Percentiles rank a stretch among this genome's conserved stretches.
Conservation (phyloP, 2,888 invertebrate genomes). For the Mesorhabditis belari region DNA sequence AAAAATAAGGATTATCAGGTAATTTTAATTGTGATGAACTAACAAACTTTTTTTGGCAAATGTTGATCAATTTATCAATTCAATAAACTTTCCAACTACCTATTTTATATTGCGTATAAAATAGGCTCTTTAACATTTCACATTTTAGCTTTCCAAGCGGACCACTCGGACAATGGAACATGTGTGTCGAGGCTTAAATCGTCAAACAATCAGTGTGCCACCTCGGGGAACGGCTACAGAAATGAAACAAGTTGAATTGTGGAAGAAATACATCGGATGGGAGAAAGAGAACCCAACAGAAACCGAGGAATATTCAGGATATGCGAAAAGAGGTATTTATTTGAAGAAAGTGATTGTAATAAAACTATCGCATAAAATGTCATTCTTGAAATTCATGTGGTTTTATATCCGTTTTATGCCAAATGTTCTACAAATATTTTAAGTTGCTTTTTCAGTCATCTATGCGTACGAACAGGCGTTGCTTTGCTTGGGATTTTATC, state of each 20-base stretch:
- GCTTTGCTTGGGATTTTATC: slow-evolving; percentile 89
- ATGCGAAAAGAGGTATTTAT: slow-evolving; percentile 68
- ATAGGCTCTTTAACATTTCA: too few relatives aligned
- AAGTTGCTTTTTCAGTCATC: slow-evolving; percentile 66
- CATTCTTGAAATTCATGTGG: neutral
- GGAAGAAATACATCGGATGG: slow-evolving; percentile 98
- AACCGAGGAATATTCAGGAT: slow-evolving; percentile 86
- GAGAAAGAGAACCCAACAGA: slow-evolving; percentile 91
- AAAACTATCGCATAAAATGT: neutral
- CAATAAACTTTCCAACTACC: too few relatives aligned
- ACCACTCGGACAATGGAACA: slow-evolving; percentile 93
- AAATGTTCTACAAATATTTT: neutral
- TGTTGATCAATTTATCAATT: too few relatives aligned
- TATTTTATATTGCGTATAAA: too few relatives aligned
- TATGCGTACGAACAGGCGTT: slow-evolving; percentile 97
- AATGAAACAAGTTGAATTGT: slow-evolving; percentile 71
- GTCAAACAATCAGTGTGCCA: slow-evolving; percentile 92
- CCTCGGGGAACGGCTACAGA: slow-evolving; percentile 64
- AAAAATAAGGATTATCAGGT: slow-evolving; percentile 77
- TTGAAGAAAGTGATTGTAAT: neutral
- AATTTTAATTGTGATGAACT: neutral
- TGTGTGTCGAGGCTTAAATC: slow-evolving; percentile 84
- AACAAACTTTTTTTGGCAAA: neutral
- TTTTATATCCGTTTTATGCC: neutral
- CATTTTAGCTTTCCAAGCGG: slow-evolving; percentile 60